Base-by-base conservation (phyloP, 1,140 invertebrate genomes). In the Bombus superbus region DNA sequence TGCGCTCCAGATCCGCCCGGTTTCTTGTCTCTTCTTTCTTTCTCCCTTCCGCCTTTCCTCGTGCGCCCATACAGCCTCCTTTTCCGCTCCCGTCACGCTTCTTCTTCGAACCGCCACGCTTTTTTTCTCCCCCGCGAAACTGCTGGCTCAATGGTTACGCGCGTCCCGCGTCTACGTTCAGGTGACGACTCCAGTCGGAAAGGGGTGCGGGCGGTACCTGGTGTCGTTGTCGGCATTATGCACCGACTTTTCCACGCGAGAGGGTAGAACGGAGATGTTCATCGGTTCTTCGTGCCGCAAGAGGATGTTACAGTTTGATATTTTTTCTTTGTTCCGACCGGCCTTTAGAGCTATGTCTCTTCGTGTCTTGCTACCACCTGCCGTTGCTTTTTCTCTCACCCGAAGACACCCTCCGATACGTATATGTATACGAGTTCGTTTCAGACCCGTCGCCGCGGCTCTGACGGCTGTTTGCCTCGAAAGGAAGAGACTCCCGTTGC, bases 1-100 rank as follows among this genome's bases (percentile, higher is more conserved):
- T 74, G 81, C 89, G 91, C 89, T 91, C 90, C 89, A 92, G 92
- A 92, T 93, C 88, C 84, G 71, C 79, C 64, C 81, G 90, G 86
- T 91, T 92, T 88, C 92, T 92, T 92, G 89, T 91, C 85, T 86
- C 86, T 89, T 66, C 64, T 91, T 81, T 83, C 81, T 81, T 77
- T 32, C 62, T 81, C 81, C 83, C 83, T 85, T 72, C 68, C 81
- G 68, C 81, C 69, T 57, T 53, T 68, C 85, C 74, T 76, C 64
- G 64, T 72, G 18, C 86, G 77, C 82, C 74, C 62, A n/a, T 62
- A n/a, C 86, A 75, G 59, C 62, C 80, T 75, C 59, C 82, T 85
- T 85, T 80, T 72, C 68, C 83, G 68, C 78, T 68, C 72, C 42
- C 76, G 38, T 76, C 82, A 44, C 71, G 73, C 69, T 72, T 57